Percentiles rank a stretch among this genome's conserved stretches.
phyloP scores from a whole-genome alignment of 2,113 vertebrate genomes.

The Irena cyanogastra region DNA sequence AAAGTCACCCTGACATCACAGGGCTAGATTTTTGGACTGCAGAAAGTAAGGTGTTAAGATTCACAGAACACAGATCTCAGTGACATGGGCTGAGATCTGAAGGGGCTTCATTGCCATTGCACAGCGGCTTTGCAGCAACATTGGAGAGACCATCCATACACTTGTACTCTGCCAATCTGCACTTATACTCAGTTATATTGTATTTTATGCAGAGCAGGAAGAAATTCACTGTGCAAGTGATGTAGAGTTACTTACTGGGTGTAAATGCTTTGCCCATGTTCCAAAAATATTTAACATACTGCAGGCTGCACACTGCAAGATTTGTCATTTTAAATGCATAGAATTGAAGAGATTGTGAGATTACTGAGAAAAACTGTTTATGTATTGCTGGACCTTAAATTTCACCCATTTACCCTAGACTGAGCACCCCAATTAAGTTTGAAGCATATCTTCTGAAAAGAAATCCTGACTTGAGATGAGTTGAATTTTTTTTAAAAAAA shows the following conservation, averaged over 20 bases:
- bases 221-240: not conserved
- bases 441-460: slow-evolving; percentile 22
- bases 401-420: slow-evolving; percentile 32
- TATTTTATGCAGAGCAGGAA: not conserved
- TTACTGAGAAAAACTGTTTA: slow-evolving; percentile 26
- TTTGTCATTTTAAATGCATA: slow-evolving; percentile 63
- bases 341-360: slow-evolving; percentile 44
- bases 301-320: not conserved
- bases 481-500: slow-evolving; percentile 5
- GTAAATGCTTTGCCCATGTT: not conserved
- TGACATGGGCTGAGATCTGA: not conserved
- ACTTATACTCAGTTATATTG: not conserved
- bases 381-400: slow-evolving; percentile 26
- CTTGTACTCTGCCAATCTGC: not conserved
- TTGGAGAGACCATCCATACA: not conserved
- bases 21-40: not conserved
- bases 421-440: slow-evolving; percentile 28
- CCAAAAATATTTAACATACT: slow-evolving; percentile 5
- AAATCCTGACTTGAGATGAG: not conserved
- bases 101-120: not conserved
- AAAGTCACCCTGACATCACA: not conserved
- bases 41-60: not conserved
- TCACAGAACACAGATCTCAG: not conserved
- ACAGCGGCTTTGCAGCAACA: not conserved
- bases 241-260: not conserved